Evolutionary conservation across 2,888 invertebrate genomes (phyloP), one percentile per base, ranked within the genome.

Genomic region (Andrena bucephala): DNA sequence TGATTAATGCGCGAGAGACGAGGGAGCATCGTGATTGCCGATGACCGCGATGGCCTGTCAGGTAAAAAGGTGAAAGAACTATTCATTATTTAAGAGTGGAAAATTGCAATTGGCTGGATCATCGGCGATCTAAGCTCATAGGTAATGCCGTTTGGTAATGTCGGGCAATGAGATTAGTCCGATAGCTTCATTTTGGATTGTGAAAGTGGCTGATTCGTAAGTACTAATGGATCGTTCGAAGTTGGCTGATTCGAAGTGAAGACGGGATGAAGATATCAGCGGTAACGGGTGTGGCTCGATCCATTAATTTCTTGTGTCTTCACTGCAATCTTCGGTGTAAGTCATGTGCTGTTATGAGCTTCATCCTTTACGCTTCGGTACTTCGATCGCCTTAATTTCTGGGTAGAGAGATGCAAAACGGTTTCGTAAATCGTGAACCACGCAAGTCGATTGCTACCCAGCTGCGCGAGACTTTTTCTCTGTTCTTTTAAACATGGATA

Each of bases 1-100:
- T 77, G 77, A 86, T 86, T 85, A 87, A 81, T 83, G 77, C 62
- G 74, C 70, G 59, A 62, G n/a, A 79, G 69, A 83, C 75, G 79
- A 27, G 57, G 50, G 69, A 67, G 73, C 69, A 78, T 79, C 77
- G 77, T 81, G 76, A 80, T 68, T 73, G 69, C 60, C 52, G 75
- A 77, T 83, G 77, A 71, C 68, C 77, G 33, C 65, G 81, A 87
- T 87, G 79, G 79, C 62, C 71, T 36, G 59, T 31, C 36, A 48
- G 31, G 52, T 67, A 72, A 76, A 75, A 67, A 67, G 77, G 24
- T 13, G 57, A 80, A 63, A 65, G 36, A 68, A 59, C 69, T 42
- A 57, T 71, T 72, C 67, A 63, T 54, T 77, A 74, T 80, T 66
- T 36, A 63, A 73, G 16, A 66, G 27, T 60, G 62, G 81, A 76